Evolutionary conservation across 1,140 invertebrate genomes (phyloP), one percentile per base, ranked within the genome.

Genomic region (Caenorhabditis briggsae): DNA sequence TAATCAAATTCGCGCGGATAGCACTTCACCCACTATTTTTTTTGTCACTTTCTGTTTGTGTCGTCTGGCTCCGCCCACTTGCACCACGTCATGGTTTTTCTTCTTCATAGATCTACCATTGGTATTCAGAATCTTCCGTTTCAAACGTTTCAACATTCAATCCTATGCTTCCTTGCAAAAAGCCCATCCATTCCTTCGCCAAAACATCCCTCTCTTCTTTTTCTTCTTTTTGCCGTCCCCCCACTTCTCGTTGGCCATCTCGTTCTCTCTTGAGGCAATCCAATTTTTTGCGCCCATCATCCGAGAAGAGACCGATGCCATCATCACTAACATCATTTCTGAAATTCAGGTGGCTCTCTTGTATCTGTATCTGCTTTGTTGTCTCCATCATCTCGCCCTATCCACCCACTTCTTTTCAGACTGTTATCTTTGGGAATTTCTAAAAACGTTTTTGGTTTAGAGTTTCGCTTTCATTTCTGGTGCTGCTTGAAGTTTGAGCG

Each of bases 181-280:
- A 61, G 59, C 25, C 59, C 59, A 61, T 78, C 33, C 70, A 78
- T 78, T 78, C 46, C 14, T n/a, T 78, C 70, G 70, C 70, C 70
- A 78, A 78, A 78, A 78, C 70, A 78, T 78, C 70, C 33, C 23
- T 41, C 70, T 18, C 33, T 53, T 41, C 70, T n/a, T 78, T 20
- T 78, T 78, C 61, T 25, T 50, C 53, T 78, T 50, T 46, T 16
- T 78, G 70, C 70, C 70, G 70, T 78, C 70, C 70, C 65, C 65
- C 33, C 65, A 70, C 70, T 78, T 78, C 70, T 78, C 70, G 70
- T 78, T 78, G 70, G 46, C 70, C 70, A 78, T 78, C 70, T 78
- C 46, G 70, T 78, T 78, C 70, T 78, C 70, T 78, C 70, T 78
- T 78, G 43, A 78, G 70, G 70, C 70, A 78, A 78, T 78, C 70